These are phyloP conservation scores for Myathropa florea DNA, from an alignment of 2,888 invertebrate genomes.

Conservation along the genomic window DNA sequence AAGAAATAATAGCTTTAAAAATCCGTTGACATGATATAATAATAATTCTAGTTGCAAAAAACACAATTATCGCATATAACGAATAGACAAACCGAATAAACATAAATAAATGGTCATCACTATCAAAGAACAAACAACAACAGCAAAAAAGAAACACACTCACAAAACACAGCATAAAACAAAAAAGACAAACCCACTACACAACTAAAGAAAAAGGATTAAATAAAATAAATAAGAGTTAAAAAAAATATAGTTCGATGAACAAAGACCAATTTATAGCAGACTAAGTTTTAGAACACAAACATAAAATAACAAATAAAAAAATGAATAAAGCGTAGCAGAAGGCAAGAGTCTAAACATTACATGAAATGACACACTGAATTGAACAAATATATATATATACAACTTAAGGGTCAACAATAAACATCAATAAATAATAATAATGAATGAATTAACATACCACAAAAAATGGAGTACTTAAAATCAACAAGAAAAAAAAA, in stretches of 20 bases:
- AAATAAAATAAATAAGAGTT: slow-evolving; percentile 28
- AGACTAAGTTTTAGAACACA: slow-evolving; percentile 69
- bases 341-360: slow-evolving; percentile 54
- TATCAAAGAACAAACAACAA: not conserved
- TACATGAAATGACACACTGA: slow-evolving; percentile 46
- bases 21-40: slow-evolving; percentile 58
- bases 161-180: slow-evolving; percentile 36
- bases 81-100: slow-evolving; percentile 21
- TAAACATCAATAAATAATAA: slow-evolving; percentile 53
- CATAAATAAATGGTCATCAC: slow-evolving; percentile 31
- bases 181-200: slow-evolving; percentile 50
- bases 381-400: slow-evolving; percentile 37
- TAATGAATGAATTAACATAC: slow-evolving; percentile 69
- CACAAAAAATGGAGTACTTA: slow-evolving; percentile 39
- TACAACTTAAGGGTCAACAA: slow-evolving; percentile 57
- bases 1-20: slow-evolving; percentile 65
- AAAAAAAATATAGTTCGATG: slow-evolving; percentile 63
- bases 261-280: slow-evolving; percentile 72
- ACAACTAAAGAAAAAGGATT: slow-evolving; percentile 28
- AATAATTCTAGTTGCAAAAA: slow-evolving; percentile 62
- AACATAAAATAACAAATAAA: slow-evolving; percentile 30
- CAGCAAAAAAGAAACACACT: slow-evolving; percentile 16
- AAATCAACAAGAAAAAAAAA: slow-evolving; percentile 53
- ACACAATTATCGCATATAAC: slow-evolving; percentile 39
- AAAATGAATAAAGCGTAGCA: slow-evolving; percentile 63